Conservation (phyloP, 2,113 vertebrate genomes). For the Cryptoleucopteryx plumbea region DNA sequence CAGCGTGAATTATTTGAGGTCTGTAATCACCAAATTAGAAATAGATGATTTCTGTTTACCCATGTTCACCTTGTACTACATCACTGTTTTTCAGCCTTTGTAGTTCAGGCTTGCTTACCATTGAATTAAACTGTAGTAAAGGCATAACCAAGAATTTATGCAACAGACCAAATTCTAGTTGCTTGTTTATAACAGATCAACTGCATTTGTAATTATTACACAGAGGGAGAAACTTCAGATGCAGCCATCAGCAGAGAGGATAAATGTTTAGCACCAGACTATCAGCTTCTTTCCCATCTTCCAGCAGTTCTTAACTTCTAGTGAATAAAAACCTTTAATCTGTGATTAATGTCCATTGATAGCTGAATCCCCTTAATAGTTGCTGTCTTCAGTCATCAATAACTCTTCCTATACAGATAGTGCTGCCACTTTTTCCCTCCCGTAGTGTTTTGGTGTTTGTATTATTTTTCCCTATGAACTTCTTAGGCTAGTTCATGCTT, state of each 20-base stretch:
- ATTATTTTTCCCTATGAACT: background rate
- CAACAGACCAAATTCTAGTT: background rate
- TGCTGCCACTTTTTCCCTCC: background rate
- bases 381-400: background rate
- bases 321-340: background rate
- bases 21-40: background rate
- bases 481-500: background rate
- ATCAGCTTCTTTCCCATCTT: background rate
- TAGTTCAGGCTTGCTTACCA: background rate
- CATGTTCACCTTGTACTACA: background rate
- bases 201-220: background rate
- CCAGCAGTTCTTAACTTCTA: background rate
- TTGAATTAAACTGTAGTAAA: background rate
- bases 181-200: background rate
- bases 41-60: background rate
- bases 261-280: background rate
- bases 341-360: background rate
- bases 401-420: background rate
- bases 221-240: background rate
- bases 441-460: background rate
- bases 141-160: background rate
- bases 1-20: background rate
- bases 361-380: background rate
- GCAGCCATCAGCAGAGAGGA: background rate
- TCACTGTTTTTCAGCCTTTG: background rate